Conservation (phyloP, 1,140 invertebrate genomes). For the Eriocheir sinensis region DNA sequence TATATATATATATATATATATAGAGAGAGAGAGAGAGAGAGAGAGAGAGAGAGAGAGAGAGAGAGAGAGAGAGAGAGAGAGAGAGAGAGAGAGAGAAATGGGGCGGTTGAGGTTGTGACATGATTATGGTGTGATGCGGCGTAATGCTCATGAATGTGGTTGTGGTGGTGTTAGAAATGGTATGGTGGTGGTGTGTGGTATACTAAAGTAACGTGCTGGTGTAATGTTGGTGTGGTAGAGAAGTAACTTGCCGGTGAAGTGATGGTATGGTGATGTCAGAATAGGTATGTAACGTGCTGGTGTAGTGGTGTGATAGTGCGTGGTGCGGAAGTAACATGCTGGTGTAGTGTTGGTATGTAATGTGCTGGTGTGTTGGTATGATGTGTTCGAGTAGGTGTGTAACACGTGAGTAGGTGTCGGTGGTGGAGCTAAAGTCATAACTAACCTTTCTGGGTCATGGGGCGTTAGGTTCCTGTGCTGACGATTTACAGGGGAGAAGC, state of each 20-base stretch:
- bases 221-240: no score
- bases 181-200: no score
- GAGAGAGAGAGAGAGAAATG: slow-evolving; percentile 34
- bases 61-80: slow-evolving; percentile 59
- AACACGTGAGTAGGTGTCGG: background rate
- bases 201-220: no score
- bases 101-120: no score
- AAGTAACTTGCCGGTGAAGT: no score
- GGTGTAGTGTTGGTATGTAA: background rate
- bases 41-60: slow-evolving; percentile 54
- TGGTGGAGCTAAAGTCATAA: background rate
- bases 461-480: background rate
- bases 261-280: no score
- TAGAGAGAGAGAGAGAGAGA: slow-evolving; percentile 44
- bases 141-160: no score
- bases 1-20: background rate
- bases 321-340: no score
- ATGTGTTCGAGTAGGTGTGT: no score
- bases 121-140: background rate
- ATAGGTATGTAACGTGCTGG: no score
- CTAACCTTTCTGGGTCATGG: background rate
- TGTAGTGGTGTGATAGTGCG: background rate
- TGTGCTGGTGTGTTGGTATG: no score
- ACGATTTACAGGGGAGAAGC: background rate
- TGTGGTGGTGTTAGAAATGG: no score